Percentiles rank a stretch among this genome's conserved stretches.
These are phyloP conservation scores for Cosmorhoe ocellata DNA, from an alignment of 2,888 invertebrate genomes.

Conservation along the genomic window DNA sequence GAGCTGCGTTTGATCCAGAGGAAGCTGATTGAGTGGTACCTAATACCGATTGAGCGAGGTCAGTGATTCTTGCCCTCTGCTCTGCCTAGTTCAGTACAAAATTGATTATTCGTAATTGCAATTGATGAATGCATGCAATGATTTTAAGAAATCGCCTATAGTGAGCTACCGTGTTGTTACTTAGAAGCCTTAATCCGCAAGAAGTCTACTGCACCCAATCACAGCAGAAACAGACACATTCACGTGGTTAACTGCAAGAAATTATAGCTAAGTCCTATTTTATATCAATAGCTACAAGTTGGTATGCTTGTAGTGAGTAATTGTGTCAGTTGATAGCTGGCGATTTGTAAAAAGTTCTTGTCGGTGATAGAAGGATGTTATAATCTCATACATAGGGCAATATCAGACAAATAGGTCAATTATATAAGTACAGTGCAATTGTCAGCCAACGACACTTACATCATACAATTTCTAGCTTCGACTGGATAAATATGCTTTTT, in stretches of 20 bases:
- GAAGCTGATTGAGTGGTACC: slow-evolving; percentile 57
- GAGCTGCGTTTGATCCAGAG: slow-evolving; percentile 30
- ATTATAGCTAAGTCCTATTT: too few relatives aligned
- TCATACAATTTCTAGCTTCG: slow-evolving; percentile 23
- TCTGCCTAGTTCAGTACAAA: slow-evolving; percentile 14
- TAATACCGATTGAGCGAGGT: slow-evolving; percentile 62
- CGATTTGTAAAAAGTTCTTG: too few relatives aligned
- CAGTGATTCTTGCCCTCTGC: slow-evolving; percentile 62
- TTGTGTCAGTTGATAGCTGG: slow-evolving; percentile 4
- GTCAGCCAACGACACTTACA: slow-evolving; percentile 35
- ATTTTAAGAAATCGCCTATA: too few relatives aligned
- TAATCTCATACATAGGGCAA: background rate
- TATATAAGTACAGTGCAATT: slow-evolving; percentile 15
- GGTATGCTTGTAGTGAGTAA: background rate
- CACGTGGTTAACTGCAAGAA: too few relatives aligned
- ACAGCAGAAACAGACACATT: too few relatives aligned
- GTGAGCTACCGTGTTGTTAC: too few relatives aligned
- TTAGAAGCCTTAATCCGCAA: too few relatives aligned
- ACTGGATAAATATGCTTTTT: slow-evolving; percentile 30
- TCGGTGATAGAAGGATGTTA: background rate
- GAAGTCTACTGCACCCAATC: too few relatives aligned
- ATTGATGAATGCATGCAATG: too few relatives aligned
- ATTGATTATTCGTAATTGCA: too few relatives aligned
- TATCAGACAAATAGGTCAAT: slow-evolving; percentile 15
- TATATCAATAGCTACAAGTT: too few relatives aligned